phyloP scores from a whole-genome alignment of 2,113 vertebrate genomes.

The Dolichotis patagonum region DNA sequence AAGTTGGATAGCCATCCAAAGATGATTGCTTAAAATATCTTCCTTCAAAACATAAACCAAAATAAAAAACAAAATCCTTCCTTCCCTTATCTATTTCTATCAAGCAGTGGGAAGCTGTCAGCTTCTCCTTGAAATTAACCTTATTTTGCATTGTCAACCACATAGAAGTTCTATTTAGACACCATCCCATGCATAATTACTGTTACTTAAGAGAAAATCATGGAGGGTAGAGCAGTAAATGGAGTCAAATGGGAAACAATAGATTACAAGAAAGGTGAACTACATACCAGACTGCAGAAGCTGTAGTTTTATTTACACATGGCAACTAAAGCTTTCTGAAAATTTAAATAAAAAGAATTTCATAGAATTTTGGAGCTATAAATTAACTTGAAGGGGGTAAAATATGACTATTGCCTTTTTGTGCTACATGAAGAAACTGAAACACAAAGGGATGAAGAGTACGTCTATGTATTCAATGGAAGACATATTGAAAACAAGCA shows the following conservation, averaged over 20 bases:
- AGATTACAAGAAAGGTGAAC: neutral
- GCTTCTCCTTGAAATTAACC: neutral
- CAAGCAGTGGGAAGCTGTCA: neutral
- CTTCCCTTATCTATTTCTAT: neutral
- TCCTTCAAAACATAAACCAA: no score
- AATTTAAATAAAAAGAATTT: slow-evolving; percentile 31
- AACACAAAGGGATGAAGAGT: neutral
- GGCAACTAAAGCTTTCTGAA: neutral
- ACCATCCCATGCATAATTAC: neutral
- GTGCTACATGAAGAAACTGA: neutral
- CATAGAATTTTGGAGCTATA: neutral
- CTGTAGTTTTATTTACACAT: neutral
- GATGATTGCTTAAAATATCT: neutral
- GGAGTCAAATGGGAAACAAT: neutral
- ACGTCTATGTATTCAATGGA: neutral
- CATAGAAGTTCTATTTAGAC: neutral
- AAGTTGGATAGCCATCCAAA: neutral
- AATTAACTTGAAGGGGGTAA: neutral
- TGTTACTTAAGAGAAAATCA: neutral
- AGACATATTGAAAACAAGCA: neutral
- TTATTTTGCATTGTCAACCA: neutral
- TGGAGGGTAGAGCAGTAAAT: neutral
- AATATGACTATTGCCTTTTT: neutral
- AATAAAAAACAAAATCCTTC: neutral
- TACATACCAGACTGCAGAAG: neutral